Conservation (phyloP, 92 coral and sea anemone genomes). For the Palythoa caribaeorum region DNA sequence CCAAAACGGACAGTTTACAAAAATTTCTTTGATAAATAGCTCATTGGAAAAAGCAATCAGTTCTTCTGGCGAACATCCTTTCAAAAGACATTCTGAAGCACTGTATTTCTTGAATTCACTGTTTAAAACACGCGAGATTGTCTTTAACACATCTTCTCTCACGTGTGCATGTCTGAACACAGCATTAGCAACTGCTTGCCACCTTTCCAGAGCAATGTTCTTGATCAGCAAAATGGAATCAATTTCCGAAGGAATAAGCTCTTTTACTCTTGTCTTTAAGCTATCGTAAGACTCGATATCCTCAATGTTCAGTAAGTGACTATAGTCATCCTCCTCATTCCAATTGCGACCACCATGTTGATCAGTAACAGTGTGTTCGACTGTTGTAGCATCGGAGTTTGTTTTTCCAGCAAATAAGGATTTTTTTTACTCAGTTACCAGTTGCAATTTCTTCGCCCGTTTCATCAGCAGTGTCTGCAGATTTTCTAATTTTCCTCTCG, state of each 20-base stretch:
- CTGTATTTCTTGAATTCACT: conserved; percentile 58
- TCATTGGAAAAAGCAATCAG: conserved; percentile 67
- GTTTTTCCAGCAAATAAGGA: no score
- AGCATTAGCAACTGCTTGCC: conserved; percentile 23
- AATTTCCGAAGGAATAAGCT: not conserved
- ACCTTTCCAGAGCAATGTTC: conserved; percentile 17
- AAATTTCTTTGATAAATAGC: conserved; percentile 61
- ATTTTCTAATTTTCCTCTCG: no score
- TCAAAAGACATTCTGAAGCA: conserved; percentile 44
- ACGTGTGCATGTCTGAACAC: not conserved
- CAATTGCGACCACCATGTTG: no score
- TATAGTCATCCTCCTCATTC: no score
- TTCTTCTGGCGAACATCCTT: conserved; percentile 66
- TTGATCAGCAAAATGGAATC: not conserved
- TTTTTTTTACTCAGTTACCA: no score
- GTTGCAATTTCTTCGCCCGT: no score
- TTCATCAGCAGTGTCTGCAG: no score
- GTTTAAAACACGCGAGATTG: not conserved
- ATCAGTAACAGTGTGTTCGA: no score
- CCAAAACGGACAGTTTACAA: conserved; percentile 70
- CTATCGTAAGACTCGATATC: not conserved
- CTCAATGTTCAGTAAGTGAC: no score
- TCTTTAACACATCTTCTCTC: conserved; percentile 5
- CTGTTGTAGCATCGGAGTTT: no score
- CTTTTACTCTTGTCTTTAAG: conserved; percentile 2